These are phyloP conservation scores for Antechinus flavipes DNA, from an alignment of 2,113 vertebrate species.

Conservation along the genomic window DNA sequence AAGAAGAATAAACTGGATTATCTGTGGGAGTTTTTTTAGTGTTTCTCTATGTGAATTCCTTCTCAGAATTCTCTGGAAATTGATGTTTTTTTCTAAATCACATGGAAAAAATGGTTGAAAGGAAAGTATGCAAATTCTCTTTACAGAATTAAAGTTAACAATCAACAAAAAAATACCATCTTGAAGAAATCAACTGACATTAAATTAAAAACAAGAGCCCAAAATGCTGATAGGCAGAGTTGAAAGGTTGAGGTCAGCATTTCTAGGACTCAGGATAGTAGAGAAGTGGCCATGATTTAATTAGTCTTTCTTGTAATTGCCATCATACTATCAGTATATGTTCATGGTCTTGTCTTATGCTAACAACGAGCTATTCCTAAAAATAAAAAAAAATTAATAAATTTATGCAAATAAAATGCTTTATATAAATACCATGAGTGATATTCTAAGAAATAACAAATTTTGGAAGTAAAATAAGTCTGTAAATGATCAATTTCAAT, in stretches of 20 bases:
- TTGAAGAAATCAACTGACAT: neutral
- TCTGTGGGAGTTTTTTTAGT: neutral
- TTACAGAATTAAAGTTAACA: neutral
- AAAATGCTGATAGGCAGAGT: rapidly evolving
- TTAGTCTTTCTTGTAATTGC: neutral
- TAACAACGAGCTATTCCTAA: neutral
- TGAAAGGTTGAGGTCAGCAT: rapidly evolving
- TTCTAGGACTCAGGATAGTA: too few relatives aligned
- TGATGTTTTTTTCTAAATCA: neutral
- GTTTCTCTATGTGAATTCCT: neutral
- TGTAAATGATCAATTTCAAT: neutral
- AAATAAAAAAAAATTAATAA: neutral
- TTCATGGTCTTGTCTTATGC: neutral
- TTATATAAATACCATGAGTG: neutral
- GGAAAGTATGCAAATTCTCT: neutral
- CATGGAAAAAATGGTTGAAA: neutral
- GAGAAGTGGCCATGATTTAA: rapidly evolving
- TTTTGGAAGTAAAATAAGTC: neutral
- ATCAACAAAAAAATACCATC: too few relatives aligned
- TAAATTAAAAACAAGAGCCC: neutral
- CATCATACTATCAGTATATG: neutral
- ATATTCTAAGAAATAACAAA: too few relatives aligned
- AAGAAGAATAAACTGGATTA: neutral
- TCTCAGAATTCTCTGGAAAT: neutral
- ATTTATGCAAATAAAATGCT: too few relatives aligned